Percentiles rank a stretch among this genome's conserved stretches.
Conservation (phyloP, 2,888 invertebrate genomes). For the Brachyptera putata region DNA sequence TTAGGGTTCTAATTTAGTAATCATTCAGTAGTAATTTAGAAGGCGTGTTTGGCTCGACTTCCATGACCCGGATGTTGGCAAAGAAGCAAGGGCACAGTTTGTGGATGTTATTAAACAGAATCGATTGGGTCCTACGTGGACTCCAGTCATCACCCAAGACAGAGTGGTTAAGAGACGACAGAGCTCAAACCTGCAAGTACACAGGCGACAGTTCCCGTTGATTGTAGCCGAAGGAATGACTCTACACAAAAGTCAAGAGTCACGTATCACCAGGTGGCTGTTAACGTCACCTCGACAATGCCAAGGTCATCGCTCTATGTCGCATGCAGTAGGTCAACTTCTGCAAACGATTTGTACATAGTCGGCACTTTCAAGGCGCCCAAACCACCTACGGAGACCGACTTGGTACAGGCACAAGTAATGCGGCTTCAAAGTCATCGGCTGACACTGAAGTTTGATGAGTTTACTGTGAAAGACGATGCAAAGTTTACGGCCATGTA, state of each 20-base stretch:
- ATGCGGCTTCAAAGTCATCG: background rate
- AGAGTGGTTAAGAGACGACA: constrained; percentile 12
- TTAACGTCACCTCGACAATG: constrained; percentile 31
- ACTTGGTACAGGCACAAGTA: background rate
- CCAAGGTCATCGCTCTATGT: constrained; percentile 2
- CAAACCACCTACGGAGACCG: background rate
- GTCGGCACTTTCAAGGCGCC: background rate
- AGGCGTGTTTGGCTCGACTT: constrained; percentile 34
- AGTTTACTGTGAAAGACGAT: background rate
- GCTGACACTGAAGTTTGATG: background rate
- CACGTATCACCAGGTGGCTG: constrained; percentile 27
- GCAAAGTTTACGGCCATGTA: background rate
- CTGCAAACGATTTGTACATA: constrained; percentile 10
- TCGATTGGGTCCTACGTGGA: constrained; percentile 2
- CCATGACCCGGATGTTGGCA: constrained; percentile 26
- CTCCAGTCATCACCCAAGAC: background rate
- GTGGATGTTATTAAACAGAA: background rate
- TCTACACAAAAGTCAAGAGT: constrained; percentile 35
- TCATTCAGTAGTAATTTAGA: too few species aligned
- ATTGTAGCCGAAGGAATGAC: constrained; percentile 33
- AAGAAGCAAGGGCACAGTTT: background rate
- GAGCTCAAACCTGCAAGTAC: constrained; percentile 25
- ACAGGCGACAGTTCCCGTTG: constrained; percentile 32
- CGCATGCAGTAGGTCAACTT: constrained; percentile 6
- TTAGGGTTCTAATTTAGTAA: too few species aligned